phyloP scores from a whole-genome alignment of 2,113 vertebrate species.

The Aptenodytes forsteri region DNA sequence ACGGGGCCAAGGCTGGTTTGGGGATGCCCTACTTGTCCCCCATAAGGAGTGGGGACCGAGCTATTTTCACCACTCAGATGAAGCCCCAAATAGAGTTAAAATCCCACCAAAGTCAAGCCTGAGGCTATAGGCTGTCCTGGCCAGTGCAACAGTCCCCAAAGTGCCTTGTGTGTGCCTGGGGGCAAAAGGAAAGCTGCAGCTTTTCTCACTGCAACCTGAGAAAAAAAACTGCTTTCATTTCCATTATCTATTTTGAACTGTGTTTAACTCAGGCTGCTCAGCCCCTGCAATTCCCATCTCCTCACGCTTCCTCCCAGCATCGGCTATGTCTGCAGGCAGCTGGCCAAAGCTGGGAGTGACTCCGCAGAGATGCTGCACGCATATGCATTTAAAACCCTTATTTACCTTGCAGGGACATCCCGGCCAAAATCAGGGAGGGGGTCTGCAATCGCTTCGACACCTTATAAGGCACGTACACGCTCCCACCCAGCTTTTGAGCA shows the following conservation, averaged over 20 bases:
- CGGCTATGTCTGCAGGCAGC: not conserved
- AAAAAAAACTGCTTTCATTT: fast-evolving
- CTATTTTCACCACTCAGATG: not conserved
- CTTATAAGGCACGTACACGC: not conserved
- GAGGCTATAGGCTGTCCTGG: not conserved
- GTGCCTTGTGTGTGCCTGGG: too few species aligned
- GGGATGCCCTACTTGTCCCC: not conserved
- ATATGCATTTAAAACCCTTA: not conserved
- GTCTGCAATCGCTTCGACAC: not conserved
- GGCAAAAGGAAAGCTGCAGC: not conserved
- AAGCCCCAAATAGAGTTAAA: not conserved
- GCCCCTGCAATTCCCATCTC: not conserved
- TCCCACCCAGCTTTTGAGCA: not conserved
- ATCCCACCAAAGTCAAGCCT: not conserved
- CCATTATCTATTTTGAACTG: not conserved
- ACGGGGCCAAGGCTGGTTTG: not conserved
- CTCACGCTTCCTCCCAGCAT: not conserved
- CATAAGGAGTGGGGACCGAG: not conserved
- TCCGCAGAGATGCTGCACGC: not conserved
- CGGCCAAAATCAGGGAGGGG: not conserved
- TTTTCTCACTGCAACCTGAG: not conserved
- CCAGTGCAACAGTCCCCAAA: not conserved
- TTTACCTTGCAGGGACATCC: not conserved
- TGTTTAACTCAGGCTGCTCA: not conserved
- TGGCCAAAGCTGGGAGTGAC: not conserved